Percentiles rank a stretch among this genome's conserved stretches.
Evolutionary conservation across 2,113 vertebrate species (phyloP).

Genomic region (Nycticryphes semicollaris): DNA sequence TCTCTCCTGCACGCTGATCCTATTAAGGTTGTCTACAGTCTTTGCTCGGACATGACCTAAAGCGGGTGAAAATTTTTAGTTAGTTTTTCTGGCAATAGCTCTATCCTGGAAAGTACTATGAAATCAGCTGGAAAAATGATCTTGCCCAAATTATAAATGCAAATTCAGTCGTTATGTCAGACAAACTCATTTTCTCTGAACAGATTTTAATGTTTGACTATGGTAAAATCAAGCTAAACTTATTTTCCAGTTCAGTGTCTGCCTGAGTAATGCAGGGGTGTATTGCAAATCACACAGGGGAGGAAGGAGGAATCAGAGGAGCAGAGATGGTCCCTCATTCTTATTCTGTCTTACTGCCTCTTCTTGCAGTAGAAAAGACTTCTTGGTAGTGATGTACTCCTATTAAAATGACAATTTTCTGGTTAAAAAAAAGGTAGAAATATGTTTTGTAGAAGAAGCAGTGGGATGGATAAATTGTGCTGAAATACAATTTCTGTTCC

Average conservation of each 20-base stretch:
- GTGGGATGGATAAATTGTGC: background rate
- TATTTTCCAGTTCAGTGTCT: conserved; percentile 9
- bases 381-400: background rate
- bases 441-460: background rate
- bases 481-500: background rate
- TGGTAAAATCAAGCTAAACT: conserved; percentile 13
- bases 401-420: background rate
- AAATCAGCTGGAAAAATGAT: conserved; percentile 8
- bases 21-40: background rate
- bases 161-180: conserved; percentile 4
- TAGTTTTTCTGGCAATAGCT: background rate
- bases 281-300: background rate
- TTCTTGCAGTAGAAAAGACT: background rate
- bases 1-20: background rate
- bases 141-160: conserved; percentile 21
- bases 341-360: background rate
- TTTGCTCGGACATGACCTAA: background rate
- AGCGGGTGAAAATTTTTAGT: background rate
- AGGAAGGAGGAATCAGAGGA: background rate
- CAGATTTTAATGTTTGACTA: conserved; percentile 18
- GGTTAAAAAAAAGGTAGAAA: background rate
- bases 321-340: background rate
- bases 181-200: background rate
- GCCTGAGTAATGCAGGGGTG: background rate
- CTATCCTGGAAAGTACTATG: background rate